Conservation (phyloP, 2,113 vertebrate genomes). For the Oncorhynchus mykiss region DNA sequence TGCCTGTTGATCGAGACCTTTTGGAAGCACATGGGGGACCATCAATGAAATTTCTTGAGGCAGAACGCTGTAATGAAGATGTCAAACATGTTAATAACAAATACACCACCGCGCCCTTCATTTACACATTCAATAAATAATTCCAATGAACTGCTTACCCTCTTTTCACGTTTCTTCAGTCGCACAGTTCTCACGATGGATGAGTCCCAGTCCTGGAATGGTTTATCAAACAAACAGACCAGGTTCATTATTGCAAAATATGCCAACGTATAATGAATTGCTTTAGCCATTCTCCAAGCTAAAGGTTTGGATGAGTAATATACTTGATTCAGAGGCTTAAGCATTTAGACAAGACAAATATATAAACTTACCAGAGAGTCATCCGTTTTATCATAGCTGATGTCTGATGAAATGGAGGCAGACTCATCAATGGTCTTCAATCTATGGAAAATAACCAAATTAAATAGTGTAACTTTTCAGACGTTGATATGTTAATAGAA, state of each 20-base stretch:
- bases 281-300: background rate
- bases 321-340: background rate
- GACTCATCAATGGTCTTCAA: constrained; percentile 95
- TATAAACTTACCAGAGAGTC: constrained; percentile 88
- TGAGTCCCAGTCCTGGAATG: constrained; percentile 92
- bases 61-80: constrained; percentile 78
- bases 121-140: background rate
- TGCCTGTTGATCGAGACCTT: constrained; percentile 85
- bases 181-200: constrained; percentile 83
- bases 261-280: background rate
- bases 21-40: constrained; percentile 84
- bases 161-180: constrained; percentile 90
- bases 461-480: background rate
- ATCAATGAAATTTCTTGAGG: constrained; percentile 83
- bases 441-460: constrained; percentile 60
- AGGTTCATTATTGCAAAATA: background rate
- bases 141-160: constrained; percentile 71
- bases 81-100: constrained; percentile 4
- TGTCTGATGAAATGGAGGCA: constrained; percentile 93
- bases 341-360: constrained; percentile 1
- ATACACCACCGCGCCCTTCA: background rate
- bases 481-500: no score
- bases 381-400: constrained; percentile 97
- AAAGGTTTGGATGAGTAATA: background rate
- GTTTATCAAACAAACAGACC: constrained; percentile 1